Evolutionary conservation across 2,888 invertebrate species (phyloP).

Genomic region (Lasioglossum villosulum): DNA sequence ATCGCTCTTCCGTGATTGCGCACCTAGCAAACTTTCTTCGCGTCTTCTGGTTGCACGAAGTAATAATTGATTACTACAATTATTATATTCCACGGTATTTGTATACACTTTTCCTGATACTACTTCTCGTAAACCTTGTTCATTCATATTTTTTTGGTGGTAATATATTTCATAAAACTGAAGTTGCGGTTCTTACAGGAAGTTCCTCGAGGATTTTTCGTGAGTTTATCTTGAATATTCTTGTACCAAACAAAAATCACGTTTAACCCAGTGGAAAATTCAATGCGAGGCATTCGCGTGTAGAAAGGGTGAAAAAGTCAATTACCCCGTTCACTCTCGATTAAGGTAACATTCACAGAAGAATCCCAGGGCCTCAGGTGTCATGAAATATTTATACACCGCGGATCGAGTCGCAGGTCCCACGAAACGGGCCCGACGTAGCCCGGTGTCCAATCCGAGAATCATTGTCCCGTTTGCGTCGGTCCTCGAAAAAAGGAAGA

Average conservation of each 20-base stretch:
- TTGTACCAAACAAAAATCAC: neutral
- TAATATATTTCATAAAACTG: too few relatives aligned
- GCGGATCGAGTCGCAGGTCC: neutral
- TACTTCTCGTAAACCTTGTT: neutral
- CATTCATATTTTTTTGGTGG: neutral
- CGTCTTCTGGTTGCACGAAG: neutral
- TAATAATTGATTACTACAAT: neutral
- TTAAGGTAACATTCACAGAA: neutral
- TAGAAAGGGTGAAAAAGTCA: neutral
- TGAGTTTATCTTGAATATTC: neutral
- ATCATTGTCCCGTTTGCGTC: neutral
- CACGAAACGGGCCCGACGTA: neutral
- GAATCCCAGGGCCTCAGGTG: neutral
- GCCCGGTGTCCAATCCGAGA: neutral
- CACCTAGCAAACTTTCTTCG: neutral
- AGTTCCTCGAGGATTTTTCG: neutral
- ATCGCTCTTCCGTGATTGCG: constrained; percentile 1
- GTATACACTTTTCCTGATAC: neutral
- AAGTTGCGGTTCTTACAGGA: neutral
- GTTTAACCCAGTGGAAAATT: neutral
- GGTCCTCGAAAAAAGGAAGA: neutral
- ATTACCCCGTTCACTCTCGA: neutral
- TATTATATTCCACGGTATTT: neutral
- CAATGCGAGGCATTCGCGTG: neutral
- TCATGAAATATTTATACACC: neutral